Evolutionary conservation across 2,113 vertebrate species (phyloP), one percentile per base, ranked within the genome.

Genomic region (Bostrychus sinensis): DNA sequence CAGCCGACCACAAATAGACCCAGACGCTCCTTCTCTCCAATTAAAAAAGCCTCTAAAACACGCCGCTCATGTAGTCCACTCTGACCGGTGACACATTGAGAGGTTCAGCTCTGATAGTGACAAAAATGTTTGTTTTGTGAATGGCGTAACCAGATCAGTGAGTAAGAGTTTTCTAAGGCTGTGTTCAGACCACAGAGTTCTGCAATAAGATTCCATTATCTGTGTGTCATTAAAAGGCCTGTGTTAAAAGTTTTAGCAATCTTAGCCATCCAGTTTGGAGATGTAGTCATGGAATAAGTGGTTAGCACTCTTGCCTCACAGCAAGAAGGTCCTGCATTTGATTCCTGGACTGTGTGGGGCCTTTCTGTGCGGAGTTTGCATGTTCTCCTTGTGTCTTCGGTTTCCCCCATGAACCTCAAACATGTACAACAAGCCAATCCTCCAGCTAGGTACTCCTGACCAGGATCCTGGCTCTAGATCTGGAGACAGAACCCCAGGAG

Each of bases 1-100:
- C 80, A 81, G 78, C 78, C 84, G 74, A 91, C 90, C 91, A 86
- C 84, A 91, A 92, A 93, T 93, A 92, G 89, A 89, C 77, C 70
- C 78, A 83, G 80, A 89, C 78, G 82, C 77, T 84, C 83, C 78
- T 82, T 72, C 77, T 79, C 66, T 86, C 89, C 89, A 92, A 92
- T 91, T 91, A 89, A 88, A 88, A 82, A 89, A 80, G 62, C 37
- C 30, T 46, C 61, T 70, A 78, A 83, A 79, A 84, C 73, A 75
- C 56, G 60, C 66, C 51, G 72, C 50, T 82, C 72, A 83, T 72
- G 70, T 75, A 81, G 70, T 12, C 23, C 79, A 76, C 82, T 88
- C 86, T 83, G 84, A 84, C 77, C 83, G 71, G 80, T 56, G 64
- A 19, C 62, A 63, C 46, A 70, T 73, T 79, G 64, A 77, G 72